Conservation (phyloP, 1,140 invertebrate genomes). For the Theocolax elegans region DNA sequence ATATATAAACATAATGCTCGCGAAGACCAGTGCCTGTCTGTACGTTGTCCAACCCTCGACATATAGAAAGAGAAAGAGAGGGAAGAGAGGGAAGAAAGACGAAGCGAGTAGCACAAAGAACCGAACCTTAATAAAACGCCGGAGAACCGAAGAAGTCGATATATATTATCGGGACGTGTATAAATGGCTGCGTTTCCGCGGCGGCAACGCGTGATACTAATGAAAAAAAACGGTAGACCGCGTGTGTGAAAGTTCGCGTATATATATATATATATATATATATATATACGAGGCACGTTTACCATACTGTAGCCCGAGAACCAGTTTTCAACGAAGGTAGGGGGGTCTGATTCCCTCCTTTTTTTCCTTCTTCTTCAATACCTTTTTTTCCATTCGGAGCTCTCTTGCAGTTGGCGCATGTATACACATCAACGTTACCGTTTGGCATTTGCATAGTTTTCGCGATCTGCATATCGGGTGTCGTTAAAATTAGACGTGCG, state of each 20-base stretch:
- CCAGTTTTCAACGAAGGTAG: conserved; percentile 63
- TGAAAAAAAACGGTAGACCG: conserved; percentile 21
- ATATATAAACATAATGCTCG: conserved; percentile 18
- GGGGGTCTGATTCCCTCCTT: conserved; percentile 48
- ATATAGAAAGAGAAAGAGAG: conserved; percentile 42
- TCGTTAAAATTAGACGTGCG: conserved; percentile 63
- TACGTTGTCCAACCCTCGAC: conserved; percentile 41
- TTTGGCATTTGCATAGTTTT: conserved; percentile 63
- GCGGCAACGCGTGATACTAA: neutral
- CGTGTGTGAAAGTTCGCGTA: conserved; percentile 46
- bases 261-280: too few species aligned
- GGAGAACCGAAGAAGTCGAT: conserved; percentile 56
- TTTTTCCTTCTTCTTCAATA: conserved; percentile 49
- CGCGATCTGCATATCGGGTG: conserved; percentile 65
- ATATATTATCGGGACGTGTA: conserved; percentile 60
- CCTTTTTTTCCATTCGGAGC: conserved; percentile 30
- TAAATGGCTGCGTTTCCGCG: conserved; percentile 47
- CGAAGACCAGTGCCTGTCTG: conserved; percentile 14
- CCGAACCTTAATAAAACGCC: conserved; percentile 53
- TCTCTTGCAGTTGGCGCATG: conserved; percentile 44
- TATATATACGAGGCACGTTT: too few species aligned
- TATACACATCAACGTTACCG: conserved; percentile 40
- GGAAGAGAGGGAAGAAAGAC: neutral
- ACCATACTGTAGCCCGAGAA: conserved; percentile 46
- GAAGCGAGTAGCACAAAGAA: conserved; percentile 44